Percentiles rank a stretch among this genome's conserved stretches.
These are phyloP conservation scores for Drosophila auraria DNA, from an alignment of 1,140 invertebrate species.

Conservation along the genomic window DNA sequence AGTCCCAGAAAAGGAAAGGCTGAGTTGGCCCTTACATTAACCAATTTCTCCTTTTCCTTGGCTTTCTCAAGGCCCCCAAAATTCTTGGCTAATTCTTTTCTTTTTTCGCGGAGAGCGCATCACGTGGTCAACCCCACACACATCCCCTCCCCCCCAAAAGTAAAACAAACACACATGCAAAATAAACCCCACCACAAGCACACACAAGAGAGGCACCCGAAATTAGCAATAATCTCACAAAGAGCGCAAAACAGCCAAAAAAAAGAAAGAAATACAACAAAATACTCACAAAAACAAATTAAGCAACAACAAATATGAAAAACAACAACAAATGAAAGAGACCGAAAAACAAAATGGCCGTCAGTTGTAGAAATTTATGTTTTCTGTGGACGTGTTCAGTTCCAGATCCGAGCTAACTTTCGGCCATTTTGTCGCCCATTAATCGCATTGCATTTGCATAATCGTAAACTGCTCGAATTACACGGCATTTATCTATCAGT, in stretches of 20 bases:
- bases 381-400: constrained; percentile 60
- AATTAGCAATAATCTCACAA: constrained; percentile 62
- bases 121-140: constrained; percentile 36
- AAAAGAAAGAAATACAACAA: constrained; percentile 21
- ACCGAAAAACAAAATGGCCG: constrained; percentile 71
- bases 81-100: constrained; percentile 1
- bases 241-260: constrained; percentile 44
- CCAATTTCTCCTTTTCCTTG: neutral
- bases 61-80: neutral
- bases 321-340: constrained; percentile 34
- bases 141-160: constrained; percentile 1
- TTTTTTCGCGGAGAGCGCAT: constrained; percentile 33
- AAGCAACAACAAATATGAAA: constrained; percentile 34
- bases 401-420: constrained; percentile 3
- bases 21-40: neutral
- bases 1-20: neutral
- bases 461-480: constrained; percentile 20
- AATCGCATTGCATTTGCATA: constrained; percentile 31
- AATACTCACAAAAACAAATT: constrained; percentile 29
- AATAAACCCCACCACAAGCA: constrained; percentile 11
- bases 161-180: constrained; percentile 11
- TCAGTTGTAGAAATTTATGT: constrained; percentile 45
- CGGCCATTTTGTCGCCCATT: constrained; percentile 37
- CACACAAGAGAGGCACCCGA: constrained; percentile 55
- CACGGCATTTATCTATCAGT: constrained; percentile 4